Evolutionary conservation across 2,113 vertebrate species (phyloP), one percentile per base, ranked within the genome.

Genomic region (Pagrus major): DNA sequence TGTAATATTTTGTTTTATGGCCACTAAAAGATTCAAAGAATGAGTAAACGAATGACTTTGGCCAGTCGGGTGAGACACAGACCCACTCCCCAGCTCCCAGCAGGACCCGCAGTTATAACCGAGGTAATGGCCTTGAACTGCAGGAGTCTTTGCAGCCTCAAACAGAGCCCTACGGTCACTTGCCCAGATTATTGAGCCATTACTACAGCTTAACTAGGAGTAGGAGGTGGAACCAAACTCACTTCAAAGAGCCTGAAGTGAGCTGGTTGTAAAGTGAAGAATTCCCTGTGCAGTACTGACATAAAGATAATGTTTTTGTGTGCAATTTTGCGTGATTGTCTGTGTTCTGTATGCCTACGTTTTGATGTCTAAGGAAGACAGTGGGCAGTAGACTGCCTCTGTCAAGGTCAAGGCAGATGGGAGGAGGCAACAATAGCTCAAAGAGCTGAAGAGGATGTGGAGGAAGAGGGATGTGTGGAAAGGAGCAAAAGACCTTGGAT

Each of bases 61-160:
- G 59, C 74, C 67, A 23, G 37, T n/a, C 46, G 29, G 25, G 21
- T 54, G 73, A 87, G 54, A 85, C 25, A 5, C 76, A 64, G 81
- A 69, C 61, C 71, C 52, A 7, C 46, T 44, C 77, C 71, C 71
- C 71, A 85, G 56, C 69, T 83, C 85, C 61, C 81, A 83, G 83
- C 83, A 86, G 82, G 86, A 79, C 55, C 66, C 27, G 46, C 58
- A 69, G 83, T 86, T 81, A 70, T 78, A 86, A 71, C 79, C 41
- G 67, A 78, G 77, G 60, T 90, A 90, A 91, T 91, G 81, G 83
- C 70, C 87, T 83, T 87, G 78, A 83, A 88, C 81, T 76, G 27
- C 65, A 54, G 9, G n/a, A 76, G 42, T 68, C 68, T 83, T 81
- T 25, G 1, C 47, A 65, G 77, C 78, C 66, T 80, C 71, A 74